Conservation (phyloP, 2,113 vertebrate genomes). For the Tetrax tetrax region DNA sequence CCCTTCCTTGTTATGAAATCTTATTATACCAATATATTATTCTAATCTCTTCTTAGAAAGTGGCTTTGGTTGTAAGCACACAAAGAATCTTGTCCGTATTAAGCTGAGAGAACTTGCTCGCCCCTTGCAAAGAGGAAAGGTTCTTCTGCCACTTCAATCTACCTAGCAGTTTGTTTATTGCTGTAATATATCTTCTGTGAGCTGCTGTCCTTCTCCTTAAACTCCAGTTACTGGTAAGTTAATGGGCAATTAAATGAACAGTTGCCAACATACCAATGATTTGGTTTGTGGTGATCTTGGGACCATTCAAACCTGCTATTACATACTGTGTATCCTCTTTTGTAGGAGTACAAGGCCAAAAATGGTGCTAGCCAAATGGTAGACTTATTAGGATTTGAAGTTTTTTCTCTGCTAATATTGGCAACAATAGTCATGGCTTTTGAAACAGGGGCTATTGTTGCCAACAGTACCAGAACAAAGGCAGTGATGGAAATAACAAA, state of each 20-base stretch:
- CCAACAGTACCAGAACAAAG: neutral
- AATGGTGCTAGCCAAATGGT: neutral
- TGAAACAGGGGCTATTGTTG: neutral
- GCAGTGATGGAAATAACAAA: neutral
- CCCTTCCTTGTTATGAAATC: neutral
- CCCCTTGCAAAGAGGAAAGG: neutral
- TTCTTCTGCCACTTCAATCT: neutral
- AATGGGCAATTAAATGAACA: neutral
- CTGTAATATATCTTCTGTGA: neutral
- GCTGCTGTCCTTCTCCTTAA: neutral
- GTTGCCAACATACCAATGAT: neutral
- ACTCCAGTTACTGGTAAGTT: neutral
- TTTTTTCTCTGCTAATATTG: neutral
- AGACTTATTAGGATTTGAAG: neutral
- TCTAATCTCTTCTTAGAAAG: neutral
- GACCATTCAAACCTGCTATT: neutral
- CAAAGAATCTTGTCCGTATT: neutral
- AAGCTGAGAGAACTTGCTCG: neutral
- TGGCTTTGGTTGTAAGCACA: neutral
- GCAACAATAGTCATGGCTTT: neutral
- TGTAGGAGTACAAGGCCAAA: neutral
- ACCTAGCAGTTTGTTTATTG: neutral
- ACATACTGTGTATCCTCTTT: neutral
- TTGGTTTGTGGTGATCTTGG: neutral
- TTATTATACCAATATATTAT: neutral